These are phyloP conservation scores for Enteromius mattozi DNA, from an alignment of 2,797 vertebrate genomes.

Conservation along the genomic window DNA sequence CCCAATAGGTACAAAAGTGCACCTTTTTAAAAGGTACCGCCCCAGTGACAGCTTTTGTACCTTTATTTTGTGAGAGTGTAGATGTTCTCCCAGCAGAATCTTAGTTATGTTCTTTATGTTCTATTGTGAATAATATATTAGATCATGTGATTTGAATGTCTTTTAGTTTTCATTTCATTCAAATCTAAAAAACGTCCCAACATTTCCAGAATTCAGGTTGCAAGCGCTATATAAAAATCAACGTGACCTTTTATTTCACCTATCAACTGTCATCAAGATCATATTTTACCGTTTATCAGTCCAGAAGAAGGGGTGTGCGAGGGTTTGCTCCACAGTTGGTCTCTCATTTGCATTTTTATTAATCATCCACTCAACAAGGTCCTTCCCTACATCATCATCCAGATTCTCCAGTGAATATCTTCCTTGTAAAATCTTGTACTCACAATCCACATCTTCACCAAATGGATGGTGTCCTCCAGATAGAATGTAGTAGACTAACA, in stretches of 20 bases:
- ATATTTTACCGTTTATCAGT: conserved; percentile 48
- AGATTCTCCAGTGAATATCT: conserved; percentile 64
- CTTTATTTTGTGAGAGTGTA: too few species aligned
- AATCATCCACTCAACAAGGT: conserved; percentile 73
- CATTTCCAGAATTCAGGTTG: too few species aligned
- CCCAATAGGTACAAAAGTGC: too few species aligned
- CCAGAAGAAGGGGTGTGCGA: conserved; percentile 74
- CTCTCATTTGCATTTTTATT: conserved; percentile 60
- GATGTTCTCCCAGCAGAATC: too few species aligned
- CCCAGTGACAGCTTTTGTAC: too few species aligned
- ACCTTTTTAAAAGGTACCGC: too few species aligned
- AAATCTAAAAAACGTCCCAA: too few species aligned
- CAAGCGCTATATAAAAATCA: too few species aligned
- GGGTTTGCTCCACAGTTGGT: conserved; percentile 65
- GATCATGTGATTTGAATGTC: too few species aligned
- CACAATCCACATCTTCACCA: conserved; percentile 25
- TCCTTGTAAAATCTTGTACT: conserved; percentile 54
- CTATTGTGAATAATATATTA: too few species aligned
- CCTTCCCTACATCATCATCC: conserved; percentile 65
- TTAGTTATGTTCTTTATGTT: too few species aligned
- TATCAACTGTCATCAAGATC: background rate
- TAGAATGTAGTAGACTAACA: conserved; percentile 73
- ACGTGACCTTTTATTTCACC: background rate
- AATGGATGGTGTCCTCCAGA: conserved; percentile 74
- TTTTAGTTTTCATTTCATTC: too few species aligned